Evolutionary conservation across 2,113 vertebrate genomes (phyloP).

Genomic region (Dolichallabes microphthalmus): DNA sequence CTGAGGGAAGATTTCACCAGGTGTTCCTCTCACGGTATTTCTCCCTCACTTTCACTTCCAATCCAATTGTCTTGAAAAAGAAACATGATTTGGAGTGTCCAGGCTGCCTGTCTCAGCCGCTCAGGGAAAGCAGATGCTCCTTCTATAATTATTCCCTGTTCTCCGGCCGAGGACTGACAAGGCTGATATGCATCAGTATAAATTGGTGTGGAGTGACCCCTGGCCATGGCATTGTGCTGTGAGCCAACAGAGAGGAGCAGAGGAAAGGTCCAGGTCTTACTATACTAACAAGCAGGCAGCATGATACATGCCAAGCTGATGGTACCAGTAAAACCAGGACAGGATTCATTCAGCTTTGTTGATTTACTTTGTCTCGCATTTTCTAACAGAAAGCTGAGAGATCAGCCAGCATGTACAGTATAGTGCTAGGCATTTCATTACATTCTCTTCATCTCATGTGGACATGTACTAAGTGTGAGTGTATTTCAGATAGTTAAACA

Average conservation of each 20-base stretch:
- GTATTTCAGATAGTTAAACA: not conserved
- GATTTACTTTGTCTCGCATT: conserved; percentile 2
- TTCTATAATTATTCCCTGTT: conserved; percentile 61
- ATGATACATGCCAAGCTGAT: conserved; percentile 34
- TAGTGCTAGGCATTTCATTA: not conserved
- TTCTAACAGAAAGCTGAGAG: conserved; percentile 31
- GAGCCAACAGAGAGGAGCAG: conserved; percentile 22
- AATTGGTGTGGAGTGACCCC: conserved; percentile 58
- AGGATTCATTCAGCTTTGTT: conserved; percentile 31
- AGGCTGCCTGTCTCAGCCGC: conserved; percentile 58
- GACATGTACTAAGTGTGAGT: not conserved
- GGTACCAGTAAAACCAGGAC: conserved; percentile 34
- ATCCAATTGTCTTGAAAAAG: conserved; percentile 46
- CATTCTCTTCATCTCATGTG: not conserved
- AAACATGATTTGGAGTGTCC: conserved; percentile 50
- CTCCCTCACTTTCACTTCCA: conserved; percentile 33
- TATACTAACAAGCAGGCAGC: conserved; percentile 54
- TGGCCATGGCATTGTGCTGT: conserved; percentile 41
- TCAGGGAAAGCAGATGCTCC: conserved; percentile 61
- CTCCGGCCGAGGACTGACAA: conserved; percentile 58
- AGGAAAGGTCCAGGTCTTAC: conserved; percentile 33
- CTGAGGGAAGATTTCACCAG: conserved; percentile 60
- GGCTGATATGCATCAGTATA: conserved; percentile 59
- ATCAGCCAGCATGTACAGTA: not conserved
- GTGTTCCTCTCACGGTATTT: conserved; percentile 54